These are phyloP conservation scores for Muntiacus muntjak DNA, from an alignment of 2,113 vertebrate genomes.

Conservation along the genomic window DNA sequence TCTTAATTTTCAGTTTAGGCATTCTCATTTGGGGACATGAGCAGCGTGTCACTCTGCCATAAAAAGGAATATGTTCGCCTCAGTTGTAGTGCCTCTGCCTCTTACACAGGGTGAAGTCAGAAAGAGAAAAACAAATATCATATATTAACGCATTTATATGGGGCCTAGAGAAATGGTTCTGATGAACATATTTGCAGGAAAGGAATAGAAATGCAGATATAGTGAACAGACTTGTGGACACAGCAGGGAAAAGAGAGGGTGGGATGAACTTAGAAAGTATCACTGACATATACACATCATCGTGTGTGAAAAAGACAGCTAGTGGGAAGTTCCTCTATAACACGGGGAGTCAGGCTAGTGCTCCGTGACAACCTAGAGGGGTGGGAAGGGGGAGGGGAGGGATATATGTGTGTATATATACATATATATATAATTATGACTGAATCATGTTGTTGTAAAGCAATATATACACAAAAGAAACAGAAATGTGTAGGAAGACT, in stretches of 20 bases:
- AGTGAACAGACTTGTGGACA: no score
- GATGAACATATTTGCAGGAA: no score
- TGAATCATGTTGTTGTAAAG: neutral
- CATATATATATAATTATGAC: neutral
- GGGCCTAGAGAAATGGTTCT: no score
- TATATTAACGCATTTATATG: neutral
- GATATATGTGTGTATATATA: neutral
- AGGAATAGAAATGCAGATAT: no score
- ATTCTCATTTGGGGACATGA: neutral
- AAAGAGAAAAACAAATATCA: neutral
- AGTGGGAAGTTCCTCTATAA: no score
- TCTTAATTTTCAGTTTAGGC: neutral
- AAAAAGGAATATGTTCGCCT: neutral
- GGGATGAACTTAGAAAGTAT: no score
- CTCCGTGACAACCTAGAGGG: no score
- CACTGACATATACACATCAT: no score
- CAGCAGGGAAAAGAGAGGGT: no score
- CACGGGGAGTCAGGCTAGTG: no score
- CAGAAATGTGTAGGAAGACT: neutral
- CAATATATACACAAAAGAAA: neutral
- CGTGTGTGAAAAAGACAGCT: no score
- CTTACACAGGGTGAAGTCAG: neutral
- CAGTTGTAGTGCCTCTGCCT: neutral
- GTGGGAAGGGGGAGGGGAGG: no score
- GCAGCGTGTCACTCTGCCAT: neutral